phyloP scores from a whole-genome alignment of 1,140 invertebrate genomes.

The Drosophila paulistorum region DNA sequence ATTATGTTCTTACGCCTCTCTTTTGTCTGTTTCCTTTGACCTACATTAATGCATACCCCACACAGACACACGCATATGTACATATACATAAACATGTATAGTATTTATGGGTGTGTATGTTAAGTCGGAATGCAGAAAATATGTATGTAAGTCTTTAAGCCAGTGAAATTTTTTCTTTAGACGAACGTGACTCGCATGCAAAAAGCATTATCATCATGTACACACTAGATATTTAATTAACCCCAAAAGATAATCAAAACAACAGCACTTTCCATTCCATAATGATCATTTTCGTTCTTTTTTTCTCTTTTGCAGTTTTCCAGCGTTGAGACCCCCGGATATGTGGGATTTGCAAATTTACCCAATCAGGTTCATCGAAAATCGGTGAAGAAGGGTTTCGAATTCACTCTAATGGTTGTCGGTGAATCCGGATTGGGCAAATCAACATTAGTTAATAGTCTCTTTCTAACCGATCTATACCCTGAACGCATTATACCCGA shows the following conservation, averaged over 20 bases:
- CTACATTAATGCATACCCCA: constrained; percentile 17
- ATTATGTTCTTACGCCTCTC: not conserved
- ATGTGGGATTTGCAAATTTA: constrained; percentile 96
- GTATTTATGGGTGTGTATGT: constrained; percentile 1
- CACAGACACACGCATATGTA: constrained; percentile 9
- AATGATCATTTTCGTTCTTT: not conserved
- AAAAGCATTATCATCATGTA: not conserved
- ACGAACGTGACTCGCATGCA: constrained; percentile 14
- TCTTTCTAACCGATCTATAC: constrained; percentile 98
- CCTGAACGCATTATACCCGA: constrained; percentile 94
- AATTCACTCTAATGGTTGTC: constrained; percentile 99
- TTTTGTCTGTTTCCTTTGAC: constrained; percentile 30
- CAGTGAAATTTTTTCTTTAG: constrained; percentile 12
- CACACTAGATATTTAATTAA: constrained; percentile 1
- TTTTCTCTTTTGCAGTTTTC: constrained; percentile 86
- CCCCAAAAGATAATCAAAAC: not conserved
- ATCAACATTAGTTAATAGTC: constrained; percentile 98
- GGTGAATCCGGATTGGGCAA: constrained; percentile 99
- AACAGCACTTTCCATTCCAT: constrained; percentile 7
- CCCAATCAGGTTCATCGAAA: constrained; percentile 98
- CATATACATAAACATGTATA: not conserved
- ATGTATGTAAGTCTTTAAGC: not conserved
- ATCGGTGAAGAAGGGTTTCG: constrained; percentile 98
- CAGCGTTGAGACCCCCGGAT: constrained; percentile 92
- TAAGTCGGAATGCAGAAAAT: constrained; percentile 5